A percentile compares a stretch with the other conserved stretches of the same genome.
phyloP scores from a whole-genome alignment of 2,113 vertebrate species.

The Saguinus midas region DNA sequence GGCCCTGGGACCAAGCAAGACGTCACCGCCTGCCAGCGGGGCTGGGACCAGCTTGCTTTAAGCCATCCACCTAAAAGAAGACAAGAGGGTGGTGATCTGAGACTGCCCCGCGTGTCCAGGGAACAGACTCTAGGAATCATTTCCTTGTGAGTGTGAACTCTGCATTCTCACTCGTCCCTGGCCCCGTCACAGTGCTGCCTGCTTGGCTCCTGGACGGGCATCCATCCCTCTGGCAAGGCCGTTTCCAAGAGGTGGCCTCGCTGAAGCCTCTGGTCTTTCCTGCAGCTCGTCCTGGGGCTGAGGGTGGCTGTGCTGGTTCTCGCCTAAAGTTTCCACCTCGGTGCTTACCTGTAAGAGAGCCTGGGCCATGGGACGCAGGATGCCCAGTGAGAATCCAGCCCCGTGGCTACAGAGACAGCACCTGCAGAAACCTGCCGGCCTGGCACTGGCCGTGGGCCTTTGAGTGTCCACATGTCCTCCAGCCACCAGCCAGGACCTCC shows the following conservation, averaged over 20 bases:
- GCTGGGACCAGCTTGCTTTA: neutral
- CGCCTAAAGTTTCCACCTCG: neutral
- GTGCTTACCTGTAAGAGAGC: neutral
- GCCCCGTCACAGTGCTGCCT: accelerated
- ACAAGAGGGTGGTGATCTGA: accelerated
- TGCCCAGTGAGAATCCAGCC: neutral
- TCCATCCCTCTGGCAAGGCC: too few species aligned
- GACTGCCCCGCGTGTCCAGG: accelerated
- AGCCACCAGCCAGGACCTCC: neutral
- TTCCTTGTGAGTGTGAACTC: neutral
- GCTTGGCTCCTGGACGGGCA: accelerated
- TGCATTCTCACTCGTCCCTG: neutral
- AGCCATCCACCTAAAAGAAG: neutral
- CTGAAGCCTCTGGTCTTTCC: neutral
- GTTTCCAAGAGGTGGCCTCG: neutral
- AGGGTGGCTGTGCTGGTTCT: too few species aligned
- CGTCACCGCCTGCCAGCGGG: neutral
- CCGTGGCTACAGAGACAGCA: neutral
- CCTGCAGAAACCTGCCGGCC: neutral
- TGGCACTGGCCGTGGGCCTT: neutral
- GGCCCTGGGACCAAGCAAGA: too few species aligned
- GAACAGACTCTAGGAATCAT: accelerated
- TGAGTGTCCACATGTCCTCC: accelerated
- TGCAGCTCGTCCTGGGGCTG: neutral
- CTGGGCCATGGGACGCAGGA: accelerated